These are phyloP conservation scores for Yponomeuta malinellus DNA, from an alignment of 2,888 invertebrate genomes.

Conservation along the genomic window DNA sequence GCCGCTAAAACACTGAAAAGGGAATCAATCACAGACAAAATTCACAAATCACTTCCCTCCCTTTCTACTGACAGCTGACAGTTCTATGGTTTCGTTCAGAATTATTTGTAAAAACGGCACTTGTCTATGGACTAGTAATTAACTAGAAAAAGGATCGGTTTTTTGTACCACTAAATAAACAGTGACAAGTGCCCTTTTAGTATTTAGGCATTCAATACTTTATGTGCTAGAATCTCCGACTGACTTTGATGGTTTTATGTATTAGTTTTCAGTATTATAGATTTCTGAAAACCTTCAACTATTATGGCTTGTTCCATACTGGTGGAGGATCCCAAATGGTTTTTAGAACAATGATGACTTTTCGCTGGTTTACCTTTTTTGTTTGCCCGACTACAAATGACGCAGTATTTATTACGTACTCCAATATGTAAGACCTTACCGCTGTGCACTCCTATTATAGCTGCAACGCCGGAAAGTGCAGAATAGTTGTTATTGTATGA, in stretches of 20 bases:
- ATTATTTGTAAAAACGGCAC: too few species aligned
- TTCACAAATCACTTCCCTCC: too few species aligned
- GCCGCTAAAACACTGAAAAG: too few species aligned
- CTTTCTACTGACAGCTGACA: too few species aligned
- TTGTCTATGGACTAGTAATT: too few species aligned
- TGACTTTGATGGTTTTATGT: conserved; percentile 21
- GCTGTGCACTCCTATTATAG: conserved; percentile 23
- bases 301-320: conserved; percentile 24
- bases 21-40: too few species aligned
- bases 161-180: too few species aligned
- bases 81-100: too few species aligned
- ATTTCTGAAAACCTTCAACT: conserved; percentile 24
- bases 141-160: too few species aligned
- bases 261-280: conserved; percentile 21
- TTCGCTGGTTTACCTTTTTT: too few species aligned
- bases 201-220: conserved; percentile 15
- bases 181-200: too few species aligned
- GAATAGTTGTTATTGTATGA: conserved; percentile 24
- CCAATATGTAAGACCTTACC: conserved; percentile 24
- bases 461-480: conserved; percentile 23
- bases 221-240: conserved; percentile 22
- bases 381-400: conserved; percentile 21
- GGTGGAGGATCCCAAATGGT: conserved; percentile 23
- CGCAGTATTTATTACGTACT: conserved; percentile 24
- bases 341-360: conserved; percentile 20